These are phyloP conservation scores for Agonopterix alstromeriana DNA, from an alignment of 2,888 invertebrate species.

Conservation along the genomic window DNA sequence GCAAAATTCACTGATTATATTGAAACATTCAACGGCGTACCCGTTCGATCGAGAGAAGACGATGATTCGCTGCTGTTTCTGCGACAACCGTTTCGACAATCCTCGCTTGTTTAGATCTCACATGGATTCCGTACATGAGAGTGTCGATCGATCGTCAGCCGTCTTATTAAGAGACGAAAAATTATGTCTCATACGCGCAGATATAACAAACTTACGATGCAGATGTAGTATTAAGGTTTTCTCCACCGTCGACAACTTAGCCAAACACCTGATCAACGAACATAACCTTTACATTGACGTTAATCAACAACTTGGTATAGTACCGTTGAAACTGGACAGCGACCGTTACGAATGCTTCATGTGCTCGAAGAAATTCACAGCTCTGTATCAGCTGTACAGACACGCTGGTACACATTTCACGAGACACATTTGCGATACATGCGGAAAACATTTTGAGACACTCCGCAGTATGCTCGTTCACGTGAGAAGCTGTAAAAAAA, in stretches of 20 bases:
- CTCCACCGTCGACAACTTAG: constrained; percentile 6
- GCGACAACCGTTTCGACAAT: constrained; percentile 39
- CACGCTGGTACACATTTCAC: constrained; percentile 14
- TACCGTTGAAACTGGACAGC: neutral
- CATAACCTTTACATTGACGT: constrained; percentile 8
- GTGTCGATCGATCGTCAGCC: constrained; percentile 27
- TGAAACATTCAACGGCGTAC: constrained; percentile 21
- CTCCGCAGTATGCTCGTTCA: constrained; percentile 3
- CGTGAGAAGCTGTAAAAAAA: neutral
- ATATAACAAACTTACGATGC: constrained; percentile 13
- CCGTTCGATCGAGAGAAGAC: constrained; percentile 18
- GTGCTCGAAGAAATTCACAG: constrained; percentile 6
- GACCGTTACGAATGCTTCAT: neutral
- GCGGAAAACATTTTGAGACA: constrained; percentile 13
- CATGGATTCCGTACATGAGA: constrained; percentile 35
- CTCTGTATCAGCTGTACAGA: constrained; percentile 10
- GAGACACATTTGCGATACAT: constrained; percentile 13
- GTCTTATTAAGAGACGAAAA: constrained; percentile 28
- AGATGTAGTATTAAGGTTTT: constrained; percentile 7
- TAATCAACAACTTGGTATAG: constrained; percentile 2
- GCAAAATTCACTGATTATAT: constrained; percentile 22
- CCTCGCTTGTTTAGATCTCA: constrained; percentile 40
- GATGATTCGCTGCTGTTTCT: constrained; percentile 40
- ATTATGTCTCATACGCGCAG: constrained; percentile 4
- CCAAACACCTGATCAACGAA: constrained; percentile 8